phyloP scores from a whole-genome alignment of 2,113 vertebrate genomes.

The Syrrhaptes paradoxus region DNA sequence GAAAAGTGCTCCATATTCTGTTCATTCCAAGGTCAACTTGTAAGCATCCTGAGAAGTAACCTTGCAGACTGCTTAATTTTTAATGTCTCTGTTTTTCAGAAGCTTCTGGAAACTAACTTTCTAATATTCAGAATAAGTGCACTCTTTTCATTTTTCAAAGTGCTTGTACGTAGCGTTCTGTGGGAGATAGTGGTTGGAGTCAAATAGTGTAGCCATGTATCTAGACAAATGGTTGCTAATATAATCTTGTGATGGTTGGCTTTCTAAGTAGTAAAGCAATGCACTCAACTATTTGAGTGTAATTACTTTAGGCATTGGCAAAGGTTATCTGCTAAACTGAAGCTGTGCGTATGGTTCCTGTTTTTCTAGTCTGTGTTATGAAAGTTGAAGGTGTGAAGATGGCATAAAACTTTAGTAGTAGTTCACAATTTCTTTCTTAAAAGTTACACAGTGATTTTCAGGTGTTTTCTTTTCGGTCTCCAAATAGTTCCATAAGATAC shows the following conservation, averaged over 20 bases:
- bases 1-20: not conserved
- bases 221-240: not conserved
- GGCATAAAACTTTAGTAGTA: not conserved
- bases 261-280: not conserved
- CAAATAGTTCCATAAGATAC: not conserved
- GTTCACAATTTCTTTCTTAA: not conserved
- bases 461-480: not conserved
- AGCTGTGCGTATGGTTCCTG: not conserved
- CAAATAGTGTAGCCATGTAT: not conserved
- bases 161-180: not conserved
- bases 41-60: not conserved
- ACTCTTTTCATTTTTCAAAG: not conserved
- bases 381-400: not conserved
- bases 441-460: not conserved
- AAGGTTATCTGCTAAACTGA: not conserved
- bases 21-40: not conserved
- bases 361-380: not conserved
- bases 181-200: not conserved
- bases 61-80: not conserved
- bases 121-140: not conserved
- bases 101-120: constrained; percentile 9
- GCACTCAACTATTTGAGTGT: not conserved
- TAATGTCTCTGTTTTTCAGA: not conserved
- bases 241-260: not conserved
- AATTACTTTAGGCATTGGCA: not conserved